phyloP scores from a whole-genome alignment of 2,113 vertebrate species.

The Vulpes lagopus region DNA sequence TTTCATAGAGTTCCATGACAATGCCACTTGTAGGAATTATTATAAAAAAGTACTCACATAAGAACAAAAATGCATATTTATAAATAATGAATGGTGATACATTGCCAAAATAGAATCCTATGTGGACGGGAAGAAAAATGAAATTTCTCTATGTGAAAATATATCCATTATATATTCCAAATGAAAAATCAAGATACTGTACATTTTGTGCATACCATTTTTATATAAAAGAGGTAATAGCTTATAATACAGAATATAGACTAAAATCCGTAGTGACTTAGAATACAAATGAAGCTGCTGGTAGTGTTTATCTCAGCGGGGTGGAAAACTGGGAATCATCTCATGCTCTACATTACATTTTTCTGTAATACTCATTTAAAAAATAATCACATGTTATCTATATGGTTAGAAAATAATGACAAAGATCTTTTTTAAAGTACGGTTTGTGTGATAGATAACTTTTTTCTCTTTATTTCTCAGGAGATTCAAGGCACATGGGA shows the following conservation, averaged over 20 bases:
- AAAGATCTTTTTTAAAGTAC: background rate
- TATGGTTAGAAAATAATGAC: constrained; percentile 25
- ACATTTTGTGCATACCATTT: background rate
- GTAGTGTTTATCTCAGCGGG: background rate
- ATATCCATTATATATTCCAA: background rate
- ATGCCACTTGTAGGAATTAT: background rate
- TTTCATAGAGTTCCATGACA: background rate
- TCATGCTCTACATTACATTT: background rate
- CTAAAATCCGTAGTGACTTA: background rate
- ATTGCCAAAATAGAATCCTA: background rate
- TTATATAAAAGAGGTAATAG: background rate
- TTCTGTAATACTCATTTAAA: background rate
- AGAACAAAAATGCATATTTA: background rate
- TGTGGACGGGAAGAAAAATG: background rate
- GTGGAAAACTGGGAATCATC: background rate
- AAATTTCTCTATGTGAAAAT: background rate
- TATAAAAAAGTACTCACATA: background rate
- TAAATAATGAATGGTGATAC: background rate
- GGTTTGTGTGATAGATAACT: background rate
- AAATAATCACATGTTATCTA: background rate
- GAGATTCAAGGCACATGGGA: background rate
- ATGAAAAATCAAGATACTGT: background rate
- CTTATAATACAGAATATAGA: background rate
- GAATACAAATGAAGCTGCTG: background rate
- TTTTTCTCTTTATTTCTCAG: background rate